Evolutionary conservation across 2,888 invertebrate species (phyloP), one percentile per base, ranked within the genome.

Genomic region (Chrysomela aeneicollis): DNA sequence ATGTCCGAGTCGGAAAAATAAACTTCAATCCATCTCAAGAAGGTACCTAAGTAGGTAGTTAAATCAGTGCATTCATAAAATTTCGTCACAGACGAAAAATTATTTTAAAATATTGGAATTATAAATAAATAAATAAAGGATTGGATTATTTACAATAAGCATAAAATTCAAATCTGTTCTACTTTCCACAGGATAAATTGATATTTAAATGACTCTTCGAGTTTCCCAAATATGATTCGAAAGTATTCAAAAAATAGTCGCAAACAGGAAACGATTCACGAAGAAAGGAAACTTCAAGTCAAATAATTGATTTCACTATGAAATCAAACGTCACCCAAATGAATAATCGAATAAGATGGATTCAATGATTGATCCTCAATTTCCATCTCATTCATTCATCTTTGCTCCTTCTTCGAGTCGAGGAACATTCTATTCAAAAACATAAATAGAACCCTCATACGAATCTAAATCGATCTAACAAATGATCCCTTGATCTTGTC

Each of bases 61-160:
- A 55, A 21, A 55, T 47, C 18, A 57, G 47, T 42, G 57, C 47
- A 46, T 17, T 57, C 26, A 57, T 17, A 46, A 18, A 12, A 37
- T 42, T 37, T 17, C 15, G 5, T n/a, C 9, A 37, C 2, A 17
- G 37, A 8, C 10, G 12, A 22, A 37, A 35, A 35, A 32, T 37
- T 42, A 15, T 53, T 15, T 53, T 9, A 32, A 53, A 53, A 21
- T 21, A 17, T 32, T 17, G 10, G 12, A 26, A 42, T 42, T 21
- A 55, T 55, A 55, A 55, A 55, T 55, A 55, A 54, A 55, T 55
- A 55, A 57, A 57, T 54, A 54, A 21, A 21, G 42, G 10, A 35
- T 4, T 54, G 21, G n/a, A 30, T 6, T 55, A 55, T 55, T 19
- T 55, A 55, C 55, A 55, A 42, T n/a, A n/a, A n/a, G n/a, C n/a